Evolutionary conservation across 2,888 invertebrate species (phyloP).

Genomic region (Pocota personata): DNA sequence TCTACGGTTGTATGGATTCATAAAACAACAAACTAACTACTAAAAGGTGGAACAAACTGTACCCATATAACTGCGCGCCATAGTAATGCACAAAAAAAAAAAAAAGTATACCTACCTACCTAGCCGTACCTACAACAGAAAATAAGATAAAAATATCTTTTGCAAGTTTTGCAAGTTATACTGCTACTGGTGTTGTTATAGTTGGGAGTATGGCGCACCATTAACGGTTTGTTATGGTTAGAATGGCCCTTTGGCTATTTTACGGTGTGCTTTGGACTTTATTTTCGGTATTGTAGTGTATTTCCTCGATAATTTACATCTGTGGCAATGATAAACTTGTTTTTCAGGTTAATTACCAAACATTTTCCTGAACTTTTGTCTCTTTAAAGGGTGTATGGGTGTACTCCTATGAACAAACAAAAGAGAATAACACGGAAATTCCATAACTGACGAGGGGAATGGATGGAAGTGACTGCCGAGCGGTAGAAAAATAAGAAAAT

Average conservation of each 20-base stretch:
- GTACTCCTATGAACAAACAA: background rate
- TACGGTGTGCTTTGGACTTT: slow-evolving; percentile 25
- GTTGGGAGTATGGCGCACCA: slow-evolving; percentile 15
- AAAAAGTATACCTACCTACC: slow-evolving; percentile 9
- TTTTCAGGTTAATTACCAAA: slow-evolving; percentile 74
- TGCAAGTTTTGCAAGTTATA: slow-evolving; percentile 48
- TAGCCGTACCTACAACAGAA: background rate
- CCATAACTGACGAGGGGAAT: too few relatives aligned
- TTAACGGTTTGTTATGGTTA: slow-evolving; percentile 62
- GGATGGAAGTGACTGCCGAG: too few relatives aligned
- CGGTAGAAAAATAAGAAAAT: too few relatives aligned
- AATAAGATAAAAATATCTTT: slow-evolving; percentile 69
- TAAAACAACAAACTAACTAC: slow-evolving; percentile 66
- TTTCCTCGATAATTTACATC: slow-evolving; percentile 75
- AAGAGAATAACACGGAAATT: background rate
- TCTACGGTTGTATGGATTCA: slow-evolving; percentile 68
- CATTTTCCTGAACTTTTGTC: slow-evolving; percentile 44
- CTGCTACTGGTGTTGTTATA: slow-evolving; percentile 15
- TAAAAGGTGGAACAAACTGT: slow-evolving; percentile 30
- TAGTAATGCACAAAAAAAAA: slow-evolving; percentile 9
- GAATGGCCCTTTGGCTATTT: slow-evolving; percentile 61
- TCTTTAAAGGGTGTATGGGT: background rate
- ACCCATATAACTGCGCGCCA: background rate
- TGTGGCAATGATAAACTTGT: slow-evolving; percentile 75
- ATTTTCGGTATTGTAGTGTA: slow-evolving; percentile 43